These are phyloP conservation scores for Coracopsis vasa DNA, from an alignment of 2,113 vertebrate species.

Conservation along the genomic window DNA sequence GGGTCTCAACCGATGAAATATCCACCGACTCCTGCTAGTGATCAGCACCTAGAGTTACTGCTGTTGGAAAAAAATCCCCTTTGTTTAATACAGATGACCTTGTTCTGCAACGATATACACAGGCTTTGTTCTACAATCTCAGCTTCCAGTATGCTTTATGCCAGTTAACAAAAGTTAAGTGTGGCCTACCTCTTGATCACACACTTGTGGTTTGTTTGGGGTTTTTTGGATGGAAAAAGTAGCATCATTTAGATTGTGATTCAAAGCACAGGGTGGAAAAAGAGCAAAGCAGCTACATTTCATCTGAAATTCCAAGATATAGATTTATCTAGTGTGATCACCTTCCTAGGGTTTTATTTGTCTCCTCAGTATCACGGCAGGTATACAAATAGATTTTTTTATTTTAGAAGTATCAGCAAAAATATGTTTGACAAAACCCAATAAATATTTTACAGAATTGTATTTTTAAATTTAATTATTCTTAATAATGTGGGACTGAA, in stretches of 20 bases:
- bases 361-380: neutral
- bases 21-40: neutral
- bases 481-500: neutral
- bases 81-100: constrained; percentile 6
- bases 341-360: neutral
- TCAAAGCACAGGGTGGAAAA: neutral
- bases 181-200: neutral
- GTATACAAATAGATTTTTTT: neutral
- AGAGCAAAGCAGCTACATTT: neutral
- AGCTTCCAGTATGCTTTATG: neutral
- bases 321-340: neutral
- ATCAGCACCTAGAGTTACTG: constrained; percentile 13
- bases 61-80: constrained; percentile 19
- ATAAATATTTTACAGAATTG: accelerated
- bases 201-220: too few relatives aligned
- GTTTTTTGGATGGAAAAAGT: neutral
- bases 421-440: neutral
- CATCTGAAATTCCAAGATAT: neutral
- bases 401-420: neutral
- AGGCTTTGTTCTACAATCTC: neutral
- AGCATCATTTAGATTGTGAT: neutral
- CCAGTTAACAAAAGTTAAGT: neutral
- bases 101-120: constrained; percentile 2
- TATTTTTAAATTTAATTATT: neutral
- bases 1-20: neutral